Conservation (phyloP, 2,888 invertebrate species). For the Drosophila fungiperda region DNA sequence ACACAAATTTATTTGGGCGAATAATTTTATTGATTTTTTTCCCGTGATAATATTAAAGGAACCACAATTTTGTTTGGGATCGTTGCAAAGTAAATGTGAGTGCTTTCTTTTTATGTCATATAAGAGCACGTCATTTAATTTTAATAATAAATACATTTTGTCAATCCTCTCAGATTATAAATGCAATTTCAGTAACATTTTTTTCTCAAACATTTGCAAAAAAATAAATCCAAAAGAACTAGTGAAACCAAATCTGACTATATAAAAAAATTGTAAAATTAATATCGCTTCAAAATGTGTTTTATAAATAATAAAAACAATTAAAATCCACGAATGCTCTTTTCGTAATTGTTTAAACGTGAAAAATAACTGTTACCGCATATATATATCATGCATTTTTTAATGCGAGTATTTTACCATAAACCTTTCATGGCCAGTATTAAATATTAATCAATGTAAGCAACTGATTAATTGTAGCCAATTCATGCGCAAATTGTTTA, state of each 20-base stretch:
- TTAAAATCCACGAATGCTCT: slow-evolving; percentile 37
- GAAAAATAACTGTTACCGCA: slow-evolving; percentile 48
- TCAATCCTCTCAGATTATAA: not conserved
- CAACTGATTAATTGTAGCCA: slow-evolving; percentile 51
- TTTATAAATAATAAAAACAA: slow-evolving; percentile 57
- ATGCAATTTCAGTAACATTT: not conserved
- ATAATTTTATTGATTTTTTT: not conserved
- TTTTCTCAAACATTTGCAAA: not conserved
- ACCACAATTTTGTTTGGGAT: not conserved
- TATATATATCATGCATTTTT: slow-evolving; percentile 40
- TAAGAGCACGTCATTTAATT: not conserved
- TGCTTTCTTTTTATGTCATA: not conserved
- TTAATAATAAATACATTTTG: not conserved
- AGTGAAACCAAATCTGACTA: slow-evolving; percentile 10
- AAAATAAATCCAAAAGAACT: slow-evolving; percentile 5
- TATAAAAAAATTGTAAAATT: slow-evolving; percentile 24
- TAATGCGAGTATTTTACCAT: slow-evolving; percentile 27
- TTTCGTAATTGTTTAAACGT: slow-evolving; percentile 18
- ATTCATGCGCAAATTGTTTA: slow-evolving; percentile 38
- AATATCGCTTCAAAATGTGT: slow-evolving; percentile 37
- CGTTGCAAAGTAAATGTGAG: not conserved
- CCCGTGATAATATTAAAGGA: not conserved
- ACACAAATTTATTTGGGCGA: not conserved
- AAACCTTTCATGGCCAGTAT: slow-evolving; percentile 13
- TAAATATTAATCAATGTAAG: slow-evolving; percentile 24